Base-by-base conservation (phyloP, 2,113 vertebrate species). In the Mustela lutreola region DNA sequence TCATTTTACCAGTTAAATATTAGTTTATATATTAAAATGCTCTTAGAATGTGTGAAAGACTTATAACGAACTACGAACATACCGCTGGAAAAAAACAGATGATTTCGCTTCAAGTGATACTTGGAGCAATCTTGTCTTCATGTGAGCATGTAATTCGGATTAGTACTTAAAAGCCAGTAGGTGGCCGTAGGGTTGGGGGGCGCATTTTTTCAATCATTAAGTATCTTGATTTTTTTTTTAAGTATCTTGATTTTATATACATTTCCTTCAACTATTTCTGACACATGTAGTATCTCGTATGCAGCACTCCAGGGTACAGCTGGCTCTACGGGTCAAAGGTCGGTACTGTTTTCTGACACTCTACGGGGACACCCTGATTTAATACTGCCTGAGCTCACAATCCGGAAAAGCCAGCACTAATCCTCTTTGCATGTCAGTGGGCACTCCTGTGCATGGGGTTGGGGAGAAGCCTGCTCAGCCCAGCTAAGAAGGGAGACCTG, bases 321-420 rank as follows among this genome's bases (percentile, higher is more conserved):
- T 56, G 89, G 39, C 78, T 11, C 70, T 21, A 56, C 33, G 73
- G 0, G 62, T 18, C 75, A 95, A 96, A 92, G 73, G 79, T 42
- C 82, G 81, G 42, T 58, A 92, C 79, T 95, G 86, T 97, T 95
- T 98, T 97, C 92, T 97, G 97, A 98, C 91, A 95, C 92, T 93
- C 94, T 96, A 84, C 62, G 80, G 96, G 95, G 95, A 79, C 92
- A 98, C 92, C 84, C 89, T 92, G 58, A 93, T 86, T 97, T 98
- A 98, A 98, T 88, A 79, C 83, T 11, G 0, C 91, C 96, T 97
- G 93, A 98, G 97, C 95, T 93, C 62, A 56, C 97, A 98, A 98
- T 98, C 97, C 95, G 62, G 92, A 98, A 97, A 97, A 98, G 96
- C 94, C 96, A 98, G 85, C 82, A 95, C 93, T 99, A 99, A 99